Conservation (phyloP, 2,113 vertebrate species). For the Dendrocopos noguchii region DNA sequence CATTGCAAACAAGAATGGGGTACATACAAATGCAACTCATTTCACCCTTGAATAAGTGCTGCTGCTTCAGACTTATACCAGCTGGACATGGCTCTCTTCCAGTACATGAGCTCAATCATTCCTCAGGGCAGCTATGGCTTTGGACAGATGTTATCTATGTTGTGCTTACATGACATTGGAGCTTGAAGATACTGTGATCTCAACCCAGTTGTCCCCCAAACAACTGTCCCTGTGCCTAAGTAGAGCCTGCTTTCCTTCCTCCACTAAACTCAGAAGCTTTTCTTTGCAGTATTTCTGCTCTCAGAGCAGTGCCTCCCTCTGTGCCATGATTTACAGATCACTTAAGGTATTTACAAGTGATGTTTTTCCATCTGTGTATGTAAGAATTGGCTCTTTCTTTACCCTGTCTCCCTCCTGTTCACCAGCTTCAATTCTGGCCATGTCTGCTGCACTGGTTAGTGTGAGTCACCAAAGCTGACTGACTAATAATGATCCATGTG, state of each 20-base stretch:
- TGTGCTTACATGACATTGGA: neutral
- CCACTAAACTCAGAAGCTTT: neutral
- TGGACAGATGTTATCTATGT: neutral
- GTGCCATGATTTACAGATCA: slow-evolving; percentile 14
- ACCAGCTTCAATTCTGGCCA: neutral
- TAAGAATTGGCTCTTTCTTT: neutral
- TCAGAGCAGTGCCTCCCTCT: neutral
- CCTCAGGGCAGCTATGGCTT: neutral
- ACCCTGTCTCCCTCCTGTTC: neutral
- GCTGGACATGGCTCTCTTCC: neutral
- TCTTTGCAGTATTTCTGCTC: neutral
- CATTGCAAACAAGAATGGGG: neutral
- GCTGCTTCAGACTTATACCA: neutral
- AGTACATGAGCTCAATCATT: neutral
- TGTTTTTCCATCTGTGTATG: neutral
- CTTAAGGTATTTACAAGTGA: neutral
- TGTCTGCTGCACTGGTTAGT: neutral
- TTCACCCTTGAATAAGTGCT: neutral
- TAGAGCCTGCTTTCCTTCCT: neutral
- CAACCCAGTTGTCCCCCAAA: neutral
- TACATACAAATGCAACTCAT: neutral
- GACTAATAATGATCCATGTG: neutral
- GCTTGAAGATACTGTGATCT: neutral
- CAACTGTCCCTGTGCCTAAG: neutral
- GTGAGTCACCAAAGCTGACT: slow-evolving; percentile 37